Evolutionary conservation across 2,888 invertebrate species (phyloP).

Genomic region (Dimorphilus gyrociliatus): DNA sequence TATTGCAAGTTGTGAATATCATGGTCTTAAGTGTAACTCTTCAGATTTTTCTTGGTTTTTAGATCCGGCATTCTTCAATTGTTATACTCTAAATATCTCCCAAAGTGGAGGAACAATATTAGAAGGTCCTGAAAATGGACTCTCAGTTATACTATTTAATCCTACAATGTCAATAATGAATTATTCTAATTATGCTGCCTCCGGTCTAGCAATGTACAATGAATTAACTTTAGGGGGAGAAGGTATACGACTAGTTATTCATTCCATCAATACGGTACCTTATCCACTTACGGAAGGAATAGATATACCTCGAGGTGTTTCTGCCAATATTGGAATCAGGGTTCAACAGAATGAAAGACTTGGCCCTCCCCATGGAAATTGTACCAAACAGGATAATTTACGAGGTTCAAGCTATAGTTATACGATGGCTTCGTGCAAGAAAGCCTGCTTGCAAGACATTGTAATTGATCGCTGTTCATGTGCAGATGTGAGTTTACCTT

Average conservation of each 20-base stretch:
- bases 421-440: constrained; percentile 24
- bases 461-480: constrained; percentile 21
- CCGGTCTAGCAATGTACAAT: constrained; percentile 3
- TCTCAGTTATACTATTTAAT: constrained; percentile 4
- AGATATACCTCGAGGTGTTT: constrained; percentile 6
- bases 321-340: constrained; percentile 4
- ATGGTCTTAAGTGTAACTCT: constrained; percentile 3
- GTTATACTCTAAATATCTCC: constrained; percentile 5
- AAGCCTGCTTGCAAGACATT: constrained; percentile 23
- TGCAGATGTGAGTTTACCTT: constrained; percentile 12
- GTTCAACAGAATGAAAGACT: constrained; percentile 3
- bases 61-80: constrained; percentile 6
- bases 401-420: constrained; percentile 16
- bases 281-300: constrained; percentile 6
- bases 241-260: constrained; percentile 6
- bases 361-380: constrained; percentile 16
- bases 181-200: constrained; percentile 1
- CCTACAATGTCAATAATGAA: constrained; percentile 3
- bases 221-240: constrained; percentile 6
- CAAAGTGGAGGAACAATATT: constrained; percentile 3
- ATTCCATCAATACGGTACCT: constrained; percentile 5
- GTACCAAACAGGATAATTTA: constrained; percentile 15
- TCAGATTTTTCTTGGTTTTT: constrained; percentile 3
- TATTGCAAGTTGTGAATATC: constrained; percentile 5
- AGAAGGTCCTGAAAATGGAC: constrained; percentile 6